Base-by-base conservation (phyloP, 2,113 vertebrate genomes). In the Ptilorrhoa leucosticta region DNA sequence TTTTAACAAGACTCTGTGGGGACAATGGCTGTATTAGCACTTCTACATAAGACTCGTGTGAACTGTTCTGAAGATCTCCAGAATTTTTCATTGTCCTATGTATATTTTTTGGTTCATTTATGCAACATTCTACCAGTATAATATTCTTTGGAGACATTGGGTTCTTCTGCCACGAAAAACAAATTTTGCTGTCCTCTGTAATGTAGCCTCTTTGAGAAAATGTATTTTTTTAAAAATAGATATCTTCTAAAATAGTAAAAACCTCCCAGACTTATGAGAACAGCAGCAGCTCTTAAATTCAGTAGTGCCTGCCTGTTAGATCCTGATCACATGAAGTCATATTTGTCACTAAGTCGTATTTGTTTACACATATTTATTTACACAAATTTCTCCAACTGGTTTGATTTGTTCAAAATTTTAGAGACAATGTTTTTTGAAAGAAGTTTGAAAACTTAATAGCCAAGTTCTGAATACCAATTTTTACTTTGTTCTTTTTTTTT, bases 221-320 rank as follows among this genome's bases (percentile, higher is more conserved):
- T 13, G 8, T 27, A 24, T 27, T 83, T 84, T 56, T 51, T 6
- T 2, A 4, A 12, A 82, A 85, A 61, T 23, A 65, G 1, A 5
- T 65, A 6, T 40, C 3, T 79, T 82, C 37, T 75, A 50, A 91
- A 57, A 11, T 68, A 82, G 3, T 37, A 35, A 60, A 76, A 69
- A 48, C 0, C 0, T 1, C 11, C 1, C 6, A 68, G 57, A 60
- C 16, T 47, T 86, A 26, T 7, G 6, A 42, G 40, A 77, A 50
- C 4, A 90, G 5, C 31, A 92, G 40, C 7, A 18, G 6, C 22
- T 78, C 7, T 69, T 71, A 83, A 73, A 70, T 90, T 69, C 33
- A 69, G 5, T 23, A 56, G 10, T 44, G 10, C 6, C 5, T 22
- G 24, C 18, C 51, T 78, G 11, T 18, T 83, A 78, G 27, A 60